phyloP scores from a whole-genome alignment of 2,797 vertebrate genomes.

The Sparus aurata region DNA sequence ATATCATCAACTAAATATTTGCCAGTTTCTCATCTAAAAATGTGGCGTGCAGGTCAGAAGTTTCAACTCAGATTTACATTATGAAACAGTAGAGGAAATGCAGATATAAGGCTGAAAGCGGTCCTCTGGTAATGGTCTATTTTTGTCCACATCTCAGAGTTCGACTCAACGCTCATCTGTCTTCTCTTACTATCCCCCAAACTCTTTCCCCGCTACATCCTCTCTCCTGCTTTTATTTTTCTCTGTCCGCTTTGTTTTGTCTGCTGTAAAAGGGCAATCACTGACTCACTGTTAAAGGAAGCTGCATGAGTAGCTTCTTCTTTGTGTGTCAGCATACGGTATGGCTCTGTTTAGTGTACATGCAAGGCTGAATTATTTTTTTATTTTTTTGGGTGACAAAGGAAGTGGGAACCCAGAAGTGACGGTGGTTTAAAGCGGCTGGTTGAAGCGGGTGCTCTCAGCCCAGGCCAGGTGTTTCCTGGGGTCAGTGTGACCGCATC shows the following conservation, averaged over 20 bases:
- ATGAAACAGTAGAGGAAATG: not conserved
- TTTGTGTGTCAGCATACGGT: not conserved
- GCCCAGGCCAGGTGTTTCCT: slow-evolving; percentile 59
- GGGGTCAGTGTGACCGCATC: not conserved
- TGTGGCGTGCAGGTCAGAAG: no score
- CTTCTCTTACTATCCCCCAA: not conserved
- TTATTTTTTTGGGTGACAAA: slow-evolving; percentile 13
- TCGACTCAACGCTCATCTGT: not conserved
- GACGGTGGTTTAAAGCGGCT: slow-evolving; percentile 26
- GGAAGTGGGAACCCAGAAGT: slow-evolving; percentile 50
- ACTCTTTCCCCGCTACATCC: not conserved
- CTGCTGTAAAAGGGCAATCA: slow-evolving; percentile 15
- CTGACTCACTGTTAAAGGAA: slow-evolving; percentile 36
- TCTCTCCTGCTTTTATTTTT: slow-evolving; percentile 6
- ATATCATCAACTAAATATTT: no score
- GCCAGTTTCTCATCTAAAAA: no score
- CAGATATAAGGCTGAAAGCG: not conserved
- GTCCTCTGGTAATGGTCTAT: not conserved
- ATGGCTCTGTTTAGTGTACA: not conserved
- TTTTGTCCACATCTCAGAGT: slow-evolving; percentile 1
- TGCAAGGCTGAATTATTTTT: not conserved
- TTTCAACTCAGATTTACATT: not conserved
- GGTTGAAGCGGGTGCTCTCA: slow-evolving; percentile 14
- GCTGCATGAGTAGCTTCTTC: slow-evolving; percentile 5
- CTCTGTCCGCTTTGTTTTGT: slow-evolving; percentile 38